A percentile compares a stretch with the other conserved stretches of the same genome.
These are phyloP conservation scores for Aproaerema taeniolella DNA, from an alignment of 2,888 invertebrate genomes.

Conservation along the genomic window DNA sequence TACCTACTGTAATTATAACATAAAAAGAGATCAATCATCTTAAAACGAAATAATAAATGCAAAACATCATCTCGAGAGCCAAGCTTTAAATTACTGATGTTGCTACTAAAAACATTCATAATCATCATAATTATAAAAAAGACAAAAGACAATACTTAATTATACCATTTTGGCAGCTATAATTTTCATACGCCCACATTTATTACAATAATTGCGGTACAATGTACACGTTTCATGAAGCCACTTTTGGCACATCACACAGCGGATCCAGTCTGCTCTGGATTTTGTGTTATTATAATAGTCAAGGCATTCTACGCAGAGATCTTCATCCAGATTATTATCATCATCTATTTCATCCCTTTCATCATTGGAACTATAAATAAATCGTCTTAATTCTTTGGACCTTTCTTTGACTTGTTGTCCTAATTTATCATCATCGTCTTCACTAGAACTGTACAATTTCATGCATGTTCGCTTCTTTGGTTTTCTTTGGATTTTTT, in stretches of 20 bases:
- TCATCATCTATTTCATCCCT: not conserved
- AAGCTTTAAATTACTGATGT: too few relatives aligned
- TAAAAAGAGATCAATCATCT: too few relatives aligned
- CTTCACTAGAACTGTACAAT: conserved; percentile 3
- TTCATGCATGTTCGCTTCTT: too few relatives aligned
- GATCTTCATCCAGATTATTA: conserved; percentile 8
- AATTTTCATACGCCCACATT: conserved; percentile 9
- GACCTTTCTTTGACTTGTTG: not conserved
- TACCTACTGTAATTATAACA: too few relatives aligned
- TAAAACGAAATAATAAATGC: too few relatives aligned
- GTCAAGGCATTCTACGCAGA: conserved; percentile 19
- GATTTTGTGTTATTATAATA: conserved; percentile 16
- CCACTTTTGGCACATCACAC: conserved; percentile 21
- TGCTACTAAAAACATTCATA: too few relatives aligned
- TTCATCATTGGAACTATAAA: conserved; percentile 4
- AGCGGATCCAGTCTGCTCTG: conserved; percentile 21
- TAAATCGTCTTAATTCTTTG: not conserved
- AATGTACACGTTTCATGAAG: conserved; percentile 21
- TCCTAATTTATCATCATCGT: not conserved
- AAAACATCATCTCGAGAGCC: too few relatives aligned
- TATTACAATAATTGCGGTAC: conserved; percentile 21
- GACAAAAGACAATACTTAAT: too few relatives aligned
- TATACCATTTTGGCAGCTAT: too few relatives aligned
- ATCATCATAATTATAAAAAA: too few relatives aligned
- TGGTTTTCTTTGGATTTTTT: not conserved